Evolutionary conservation across 92 coral and sea anemone species (phyloP).

Genomic region (Zoanthus sansibaricus): DNA sequence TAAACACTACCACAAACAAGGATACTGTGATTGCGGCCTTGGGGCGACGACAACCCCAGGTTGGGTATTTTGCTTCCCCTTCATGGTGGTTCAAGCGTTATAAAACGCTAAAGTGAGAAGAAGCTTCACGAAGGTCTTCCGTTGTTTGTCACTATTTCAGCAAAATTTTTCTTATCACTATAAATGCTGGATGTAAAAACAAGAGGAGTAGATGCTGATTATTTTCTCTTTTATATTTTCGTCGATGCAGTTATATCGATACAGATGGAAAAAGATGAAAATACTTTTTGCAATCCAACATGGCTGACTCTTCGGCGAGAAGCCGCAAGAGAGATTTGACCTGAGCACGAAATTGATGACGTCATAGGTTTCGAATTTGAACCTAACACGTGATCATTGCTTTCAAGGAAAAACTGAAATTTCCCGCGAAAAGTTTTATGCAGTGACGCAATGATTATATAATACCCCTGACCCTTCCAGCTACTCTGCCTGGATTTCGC

Average conservation of each 20-base stretch:
- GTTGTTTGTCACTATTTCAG: constrained; percentile 76
- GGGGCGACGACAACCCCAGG: constrained; percentile 65
- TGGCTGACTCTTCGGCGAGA: constrained; percentile 97
- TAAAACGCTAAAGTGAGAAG: constrained; percentile 82
- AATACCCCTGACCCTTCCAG: too few relatives aligned
- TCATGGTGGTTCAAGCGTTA: constrained; percentile 91
- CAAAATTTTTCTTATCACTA: constrained; percentile 57
- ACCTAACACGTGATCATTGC: constrained; percentile 83
- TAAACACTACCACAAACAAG: constrained; percentile 46
- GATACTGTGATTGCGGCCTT: constrained; percentile 82
- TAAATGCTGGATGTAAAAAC: constrained; percentile 45
- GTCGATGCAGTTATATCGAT: constrained; percentile 73
- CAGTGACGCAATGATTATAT: constrained; percentile 12
- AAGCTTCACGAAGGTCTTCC: constrained; percentile 95
- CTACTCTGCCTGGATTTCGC: too few relatives aligned
- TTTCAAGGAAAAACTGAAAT: constrained; percentile 66
- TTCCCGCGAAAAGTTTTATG: constrained; percentile 81
- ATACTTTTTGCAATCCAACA: constrained; percentile 75
- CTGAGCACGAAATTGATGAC: constrained; percentile 82
- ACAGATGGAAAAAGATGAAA: constrained; percentile 88
- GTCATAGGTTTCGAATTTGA: constrained; percentile 79
- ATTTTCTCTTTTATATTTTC: constrained; percentile 49
- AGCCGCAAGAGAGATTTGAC: constrained; percentile 95
- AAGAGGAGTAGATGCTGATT: constrained; percentile 55
- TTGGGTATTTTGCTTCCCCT: constrained; percentile 94